These are phyloP conservation scores for Pecten maximus DNA, from an alignment of 2,888 invertebrate species.

Conservation along the genomic window DNA sequence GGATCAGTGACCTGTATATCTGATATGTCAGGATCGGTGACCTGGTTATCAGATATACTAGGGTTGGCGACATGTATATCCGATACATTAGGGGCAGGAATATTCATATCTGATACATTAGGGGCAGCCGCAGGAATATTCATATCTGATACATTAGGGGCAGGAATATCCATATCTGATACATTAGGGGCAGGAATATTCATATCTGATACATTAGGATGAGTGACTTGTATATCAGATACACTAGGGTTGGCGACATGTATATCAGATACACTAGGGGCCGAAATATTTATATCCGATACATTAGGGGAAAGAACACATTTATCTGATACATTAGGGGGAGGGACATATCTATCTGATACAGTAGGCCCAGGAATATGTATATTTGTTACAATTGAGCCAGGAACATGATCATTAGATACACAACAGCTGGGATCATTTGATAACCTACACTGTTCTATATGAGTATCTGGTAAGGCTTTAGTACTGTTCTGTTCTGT, in stretches of 20 bases:
- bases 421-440: neutral
- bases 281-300: neutral
- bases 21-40: no score
- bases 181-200: neutral
- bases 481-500: neutral
- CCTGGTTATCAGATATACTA: no score
- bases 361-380: neutral
- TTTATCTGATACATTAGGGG: neutral
- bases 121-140: neutral
- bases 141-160: neutral
- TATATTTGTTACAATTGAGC: neutral
- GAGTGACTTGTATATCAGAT: neutral
- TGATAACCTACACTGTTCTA: neutral
- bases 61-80: no score
- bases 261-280: neutral
- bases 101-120: neutral
- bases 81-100: no score
- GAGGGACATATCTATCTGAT: neutral
- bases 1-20: no score
- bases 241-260: neutral
- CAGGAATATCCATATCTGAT: neutral
- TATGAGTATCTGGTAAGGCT: neutral
- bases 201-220: neutral
- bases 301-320: neutral
- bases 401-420: neutral